Evolutionary conservation across 2,113 vertebrate species (phyloP).

Genomic region (Baryphthengus martii): DNA sequence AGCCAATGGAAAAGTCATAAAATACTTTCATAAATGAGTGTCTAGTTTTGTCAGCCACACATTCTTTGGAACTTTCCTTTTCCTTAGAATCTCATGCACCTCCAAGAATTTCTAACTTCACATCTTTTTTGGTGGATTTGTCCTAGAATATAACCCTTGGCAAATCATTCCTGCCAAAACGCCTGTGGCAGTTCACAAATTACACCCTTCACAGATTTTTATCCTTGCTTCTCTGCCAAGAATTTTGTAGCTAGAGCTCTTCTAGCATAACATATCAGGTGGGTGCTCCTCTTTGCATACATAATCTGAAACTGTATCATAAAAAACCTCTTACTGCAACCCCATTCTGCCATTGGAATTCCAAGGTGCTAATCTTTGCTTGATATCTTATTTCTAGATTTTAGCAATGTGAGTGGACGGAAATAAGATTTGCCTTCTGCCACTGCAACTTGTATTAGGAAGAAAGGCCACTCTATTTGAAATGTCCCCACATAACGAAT

Average conservation of each 20-base stretch:
- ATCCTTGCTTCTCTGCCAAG: not conserved
- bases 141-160: not conserved
- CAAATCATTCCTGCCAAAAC: constrained; percentile 20
- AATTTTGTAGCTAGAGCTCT: not conserved
- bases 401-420: not conserved
- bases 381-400: not conserved
- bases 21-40: not conserved
- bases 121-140: not conserved
- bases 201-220: constrained; percentile 11
- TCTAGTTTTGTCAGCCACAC: not conserved
- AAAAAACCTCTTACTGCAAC: not conserved
- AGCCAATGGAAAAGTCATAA: not conserved
- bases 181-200: constrained; percentile 24
- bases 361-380: not conserved
- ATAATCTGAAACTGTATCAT: not conserved
- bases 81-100: not conserved
- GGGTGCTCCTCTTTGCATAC: not conserved
- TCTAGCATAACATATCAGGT: not conserved
- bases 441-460: not conserved
- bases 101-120: constrained; percentile 6
- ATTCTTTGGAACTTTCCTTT: not conserved
- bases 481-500: not conserved
- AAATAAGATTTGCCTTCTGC: not conserved
- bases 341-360: not conserved
- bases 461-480: not conserved